Evolutionary conservation across 2,797 vertebrate genomes (phyloP), one percentile per base, ranked within the genome.

Genomic region (Emys orbicularis): DNA sequence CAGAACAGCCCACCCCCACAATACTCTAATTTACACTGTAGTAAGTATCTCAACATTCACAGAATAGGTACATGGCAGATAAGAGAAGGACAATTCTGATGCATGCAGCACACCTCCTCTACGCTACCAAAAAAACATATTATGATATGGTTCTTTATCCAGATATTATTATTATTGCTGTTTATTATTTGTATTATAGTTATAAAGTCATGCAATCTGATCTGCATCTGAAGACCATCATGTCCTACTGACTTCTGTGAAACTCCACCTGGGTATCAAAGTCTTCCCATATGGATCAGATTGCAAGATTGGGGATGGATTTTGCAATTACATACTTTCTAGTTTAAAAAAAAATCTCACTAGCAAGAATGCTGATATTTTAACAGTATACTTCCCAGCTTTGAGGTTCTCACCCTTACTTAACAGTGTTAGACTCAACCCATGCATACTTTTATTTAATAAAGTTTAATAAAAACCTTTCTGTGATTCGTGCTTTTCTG

Each of bases 401-500:
- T 31, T 79, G 86, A 29, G 34, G 68, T 9, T 0, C 5, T 23
- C 29, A 16, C 9, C 21, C 2, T 57, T 82, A 83, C 1, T 50
- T 54, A 34, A 86, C 61, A 92, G 83, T 92, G 50, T 49, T 11
- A 86, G 47, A 72, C 31, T 68, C 72, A 82, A 65, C 88, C 37
- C 61, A 92, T 61, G 15, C 25, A 52, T 3, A 83, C 56, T 83
- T 86, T 81, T 88, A 95, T 91, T 86, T 94, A 96, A 95, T 88
- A 96, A 94, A 87, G 83, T 81, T 90, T 3, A 98, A 94, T 91
- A 97, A 95, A 96, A 95, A 99, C 99, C 99, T 99, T 98, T 99
- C 98, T 99, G 99, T 13, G 99, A 99, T 95, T 99, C 99, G 50
- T 99, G 99, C 96, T 99, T 99, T 96, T 99, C 99, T 0, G 98